phyloP scores from a whole-genome alignment of 1,140 invertebrate species.

The Odontomachus brunneus region DNA sequence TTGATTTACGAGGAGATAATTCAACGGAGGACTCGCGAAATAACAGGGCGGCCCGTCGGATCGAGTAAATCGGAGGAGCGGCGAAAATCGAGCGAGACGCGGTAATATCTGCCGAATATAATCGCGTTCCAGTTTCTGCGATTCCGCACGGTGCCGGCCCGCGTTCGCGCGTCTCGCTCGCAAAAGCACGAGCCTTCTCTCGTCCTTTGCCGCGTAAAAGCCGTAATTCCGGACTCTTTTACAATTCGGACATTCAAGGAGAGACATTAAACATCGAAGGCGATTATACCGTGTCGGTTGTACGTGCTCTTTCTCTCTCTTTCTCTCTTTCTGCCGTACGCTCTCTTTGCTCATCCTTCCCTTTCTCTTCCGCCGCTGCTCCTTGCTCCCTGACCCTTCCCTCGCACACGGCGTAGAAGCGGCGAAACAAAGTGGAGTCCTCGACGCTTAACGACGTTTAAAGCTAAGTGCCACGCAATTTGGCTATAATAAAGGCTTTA shows the following conservation, averaged over 20 bases:
- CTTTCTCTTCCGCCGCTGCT: background rate
- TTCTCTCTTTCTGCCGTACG: no score
- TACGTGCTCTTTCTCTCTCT: no score
- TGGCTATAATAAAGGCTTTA: conserved; percentile 52
- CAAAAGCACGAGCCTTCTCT: no score
- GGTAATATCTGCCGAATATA: conserved; percentile 32
- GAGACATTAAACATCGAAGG: no score
- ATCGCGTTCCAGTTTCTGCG: background rate
- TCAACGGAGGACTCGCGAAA: conserved; percentile 25
- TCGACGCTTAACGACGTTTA: conserved; percentile 53
- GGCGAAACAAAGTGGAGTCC: conserved; percentile 41
- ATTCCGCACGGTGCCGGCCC: no score
- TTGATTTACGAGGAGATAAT: conserved; percentile 59
- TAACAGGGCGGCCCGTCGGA: conserved; percentile 21
- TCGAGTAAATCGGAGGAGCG: background rate
- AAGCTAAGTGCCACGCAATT: conserved; percentile 60
- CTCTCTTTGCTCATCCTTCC: no score
- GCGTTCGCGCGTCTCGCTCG: no score
- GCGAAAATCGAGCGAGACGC: conserved; percentile 1
- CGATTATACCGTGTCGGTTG: no score
- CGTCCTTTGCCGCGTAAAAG: no score
- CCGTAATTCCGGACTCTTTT: no score
- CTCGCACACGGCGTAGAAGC: background rate
- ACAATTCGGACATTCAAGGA: no score
- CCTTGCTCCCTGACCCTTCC: conserved; percentile 24